These are phyloP conservation scores for Muntiacus muntjak DNA, from an alignment of 2,113 vertebrate species.

Conservation along the genomic window DNA sequence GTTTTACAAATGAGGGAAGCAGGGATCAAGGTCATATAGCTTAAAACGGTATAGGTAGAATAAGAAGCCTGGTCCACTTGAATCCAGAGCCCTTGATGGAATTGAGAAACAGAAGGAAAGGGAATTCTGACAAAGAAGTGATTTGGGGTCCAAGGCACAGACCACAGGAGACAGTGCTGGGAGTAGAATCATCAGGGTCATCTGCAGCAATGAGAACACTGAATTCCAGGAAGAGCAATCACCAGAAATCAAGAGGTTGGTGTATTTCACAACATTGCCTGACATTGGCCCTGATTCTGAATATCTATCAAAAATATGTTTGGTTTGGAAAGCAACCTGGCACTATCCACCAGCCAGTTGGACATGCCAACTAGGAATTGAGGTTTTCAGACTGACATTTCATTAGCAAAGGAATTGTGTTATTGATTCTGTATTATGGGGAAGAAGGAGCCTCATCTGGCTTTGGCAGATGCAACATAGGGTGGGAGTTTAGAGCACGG, in stretches of 20 bases:
- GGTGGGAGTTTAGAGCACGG: neutral
- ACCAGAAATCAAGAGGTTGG: neutral
- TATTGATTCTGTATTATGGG: neutral
- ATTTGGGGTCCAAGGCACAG: neutral
- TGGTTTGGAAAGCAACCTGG: neutral
- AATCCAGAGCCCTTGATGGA: neutral
- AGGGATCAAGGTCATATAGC: neutral
- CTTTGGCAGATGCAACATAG: neutral
- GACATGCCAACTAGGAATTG: neutral
- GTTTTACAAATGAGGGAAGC: neutral
- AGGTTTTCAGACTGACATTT: neutral
- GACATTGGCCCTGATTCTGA: neutral
- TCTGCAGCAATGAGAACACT: neutral
- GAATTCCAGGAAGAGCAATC: conserved; percentile 26
- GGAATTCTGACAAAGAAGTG: neutral
- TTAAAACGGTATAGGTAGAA: neutral
- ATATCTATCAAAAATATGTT: conserved; percentile 6
- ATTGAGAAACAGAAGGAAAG: neutral
- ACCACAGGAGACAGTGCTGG: neutral
- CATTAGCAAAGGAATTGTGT: neutral
- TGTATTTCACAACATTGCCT: neutral
- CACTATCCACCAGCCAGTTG: neutral
- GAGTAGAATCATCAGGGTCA: neutral
- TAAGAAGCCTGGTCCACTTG: neutral
- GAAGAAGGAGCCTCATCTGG: neutral